Evolutionary conservation across 1,140 invertebrate species (phyloP).

Genomic region (Drosophila funebris): DNA sequence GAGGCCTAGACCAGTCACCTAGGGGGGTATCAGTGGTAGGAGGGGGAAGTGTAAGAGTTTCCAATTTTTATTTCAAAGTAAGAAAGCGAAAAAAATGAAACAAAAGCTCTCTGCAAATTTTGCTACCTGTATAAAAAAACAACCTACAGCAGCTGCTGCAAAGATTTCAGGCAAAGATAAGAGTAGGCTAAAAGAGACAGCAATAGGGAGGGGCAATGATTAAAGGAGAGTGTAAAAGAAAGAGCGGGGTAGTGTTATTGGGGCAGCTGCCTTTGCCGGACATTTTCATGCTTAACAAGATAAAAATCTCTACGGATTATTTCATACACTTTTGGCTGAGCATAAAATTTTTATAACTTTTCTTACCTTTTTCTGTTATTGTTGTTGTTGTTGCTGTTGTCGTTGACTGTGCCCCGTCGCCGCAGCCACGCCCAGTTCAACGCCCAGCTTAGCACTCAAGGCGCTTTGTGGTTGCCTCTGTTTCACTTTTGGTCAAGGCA

Average conservation of each 20-base stretch:
- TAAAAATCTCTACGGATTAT: slow-evolving; percentile 80
- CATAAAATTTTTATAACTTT: slow-evolving; percentile 68
- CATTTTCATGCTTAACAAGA: slow-evolving; percentile 78
- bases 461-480: slow-evolving; percentile 63
- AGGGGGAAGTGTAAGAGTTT: slow-evolving; percentile 50
- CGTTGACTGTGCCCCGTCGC: slow-evolving; percentile 6
- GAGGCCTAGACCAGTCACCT: slow-evolving; percentile 38
- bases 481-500: slow-evolving; percentile 67
- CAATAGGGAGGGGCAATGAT: slow-evolving; percentile 4
- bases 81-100: slow-evolving; percentile 11
- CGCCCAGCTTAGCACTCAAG: slow-evolving; percentile 61
- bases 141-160: slow-evolving; percentile 60
- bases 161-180: slow-evolving; percentile 70
- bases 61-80: slow-evolving; percentile 56
- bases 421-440: slow-evolving; percentile 47
- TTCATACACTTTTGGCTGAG: slow-evolving; percentile 63
- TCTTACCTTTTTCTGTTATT: slow-evolving; percentile 62
- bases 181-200: slow-evolving; percentile 14
- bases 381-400: slow-evolving; percentile 3
- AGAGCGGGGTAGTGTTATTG: neutral
- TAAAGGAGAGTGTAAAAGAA: neutral
- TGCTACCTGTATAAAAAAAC: slow-evolving; percentile 43
- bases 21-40: neutral
- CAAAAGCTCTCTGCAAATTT: slow-evolving; percentile 6
- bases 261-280: slow-evolving; percentile 49